A percentile compares a stretch with the other conserved stretches of the same genome.
Evolutionary conservation across 1,140 invertebrate genomes (phyloP).

Genomic region (Aphelinus certus): DNA sequence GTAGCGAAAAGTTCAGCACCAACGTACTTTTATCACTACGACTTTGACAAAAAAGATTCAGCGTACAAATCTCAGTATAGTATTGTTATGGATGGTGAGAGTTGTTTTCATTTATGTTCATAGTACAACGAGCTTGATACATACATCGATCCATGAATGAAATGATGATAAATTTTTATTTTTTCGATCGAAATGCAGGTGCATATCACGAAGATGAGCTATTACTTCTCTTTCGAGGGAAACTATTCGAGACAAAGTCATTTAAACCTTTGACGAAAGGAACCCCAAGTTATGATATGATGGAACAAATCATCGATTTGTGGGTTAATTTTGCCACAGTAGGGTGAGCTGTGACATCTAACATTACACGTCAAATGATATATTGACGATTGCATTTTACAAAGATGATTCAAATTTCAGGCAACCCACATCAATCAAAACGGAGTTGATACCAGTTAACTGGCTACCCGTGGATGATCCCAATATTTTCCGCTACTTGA

Average conservation of each 20-base stretch:
- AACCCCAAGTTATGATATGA: not conserved
- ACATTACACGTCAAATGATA: no score
- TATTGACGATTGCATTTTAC: no score
- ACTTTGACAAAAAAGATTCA: conserved; percentile 46
- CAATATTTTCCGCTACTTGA: no score
- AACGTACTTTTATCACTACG: conserved; percentile 66
- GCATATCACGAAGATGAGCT: conserved; percentile 51
- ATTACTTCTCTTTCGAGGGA: conserved; percentile 40
- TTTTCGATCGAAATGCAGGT: conserved; percentile 37
- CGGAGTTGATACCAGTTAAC: no score
- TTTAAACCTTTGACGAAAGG: not conserved
- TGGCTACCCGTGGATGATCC: no score
- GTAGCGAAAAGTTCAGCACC: conserved; percentile 44
- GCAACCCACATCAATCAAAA: no score
- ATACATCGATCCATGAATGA: no score
- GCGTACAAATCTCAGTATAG: not conserved
- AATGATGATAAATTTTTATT: no score
- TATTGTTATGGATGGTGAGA: not conserved
- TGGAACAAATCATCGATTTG: conserved; percentile 24
- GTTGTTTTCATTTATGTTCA: no score
- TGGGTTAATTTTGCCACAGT: conserved; percentile 27
- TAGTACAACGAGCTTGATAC: no score
- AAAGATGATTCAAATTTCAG: no score
- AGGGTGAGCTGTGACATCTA: not conserved
- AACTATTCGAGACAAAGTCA: not conserved